phyloP scores from a whole-genome alignment of 2,113 vertebrate genomes.

The Petaurus breviceps region DNA sequence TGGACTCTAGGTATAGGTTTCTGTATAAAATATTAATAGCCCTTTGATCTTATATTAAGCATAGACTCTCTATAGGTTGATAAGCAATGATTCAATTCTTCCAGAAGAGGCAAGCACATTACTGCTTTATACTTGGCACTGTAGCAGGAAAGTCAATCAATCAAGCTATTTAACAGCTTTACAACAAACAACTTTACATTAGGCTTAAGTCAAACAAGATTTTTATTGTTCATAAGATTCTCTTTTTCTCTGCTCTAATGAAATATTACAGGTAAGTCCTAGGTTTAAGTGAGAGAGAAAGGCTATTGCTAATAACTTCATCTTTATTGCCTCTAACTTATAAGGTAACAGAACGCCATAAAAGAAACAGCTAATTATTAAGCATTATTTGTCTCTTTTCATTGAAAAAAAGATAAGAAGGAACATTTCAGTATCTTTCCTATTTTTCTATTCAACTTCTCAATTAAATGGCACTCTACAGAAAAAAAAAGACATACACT shows the following conservation, averaged over 20 bases:
- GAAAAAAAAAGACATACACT: constrained; percentile 28
- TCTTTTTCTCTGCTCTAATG: constrained; percentile 73
- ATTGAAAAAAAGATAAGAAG: constrained; percentile 53
- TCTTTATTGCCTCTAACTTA: constrained; percentile 82
- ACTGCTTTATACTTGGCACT: constrained; percentile 82
- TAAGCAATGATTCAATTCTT: constrained; percentile 86
- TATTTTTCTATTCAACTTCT: constrained; percentile 12
- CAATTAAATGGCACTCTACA: not conserved
- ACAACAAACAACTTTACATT: constrained; percentile 80
- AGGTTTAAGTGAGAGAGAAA: constrained; percentile 75
- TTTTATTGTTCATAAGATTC: constrained; percentile 81
- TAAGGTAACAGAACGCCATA: constrained; percentile 70
- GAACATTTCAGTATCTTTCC: constrained; percentile 56
- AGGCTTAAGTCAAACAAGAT: constrained; percentile 80
- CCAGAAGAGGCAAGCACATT: constrained; percentile 82
- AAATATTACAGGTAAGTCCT: constrained; percentile 83
- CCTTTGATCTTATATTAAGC: constrained; percentile 84
- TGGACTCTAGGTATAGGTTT: constrained; percentile 77
- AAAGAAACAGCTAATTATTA: constrained; percentile 80
- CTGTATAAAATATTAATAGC: constrained; percentile 84
- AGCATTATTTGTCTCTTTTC: constrained; percentile 57
- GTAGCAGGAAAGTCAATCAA: constrained; percentile 80
- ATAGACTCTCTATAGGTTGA: constrained; percentile 80
- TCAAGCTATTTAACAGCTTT: constrained; percentile 84
- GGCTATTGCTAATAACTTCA: constrained; percentile 80